Evolutionary conservation across 1,140 invertebrate species (phyloP).

Genomic region (Tribolium castaneum): DNA sequence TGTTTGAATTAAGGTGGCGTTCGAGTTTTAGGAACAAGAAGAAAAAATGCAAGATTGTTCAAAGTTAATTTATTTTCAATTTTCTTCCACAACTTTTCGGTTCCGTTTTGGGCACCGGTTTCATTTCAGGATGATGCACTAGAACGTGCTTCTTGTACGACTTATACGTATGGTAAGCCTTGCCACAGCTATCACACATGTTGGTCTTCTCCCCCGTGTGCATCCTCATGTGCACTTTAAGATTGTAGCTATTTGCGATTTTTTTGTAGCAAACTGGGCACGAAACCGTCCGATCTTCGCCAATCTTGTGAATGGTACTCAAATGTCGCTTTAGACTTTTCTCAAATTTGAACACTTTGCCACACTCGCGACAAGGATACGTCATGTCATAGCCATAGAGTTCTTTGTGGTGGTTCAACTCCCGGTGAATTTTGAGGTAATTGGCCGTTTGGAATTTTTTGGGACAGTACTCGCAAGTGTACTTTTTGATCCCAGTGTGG

Average conservation of each 20-base stretch:
- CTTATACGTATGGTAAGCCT: conserved; percentile 67
- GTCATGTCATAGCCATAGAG: conserved; percentile 49
- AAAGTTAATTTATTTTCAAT: background rate
- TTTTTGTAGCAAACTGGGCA: conserved; percentile 57
- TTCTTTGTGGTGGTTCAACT: conserved; percentile 55
- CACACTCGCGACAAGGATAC: conserved; percentile 55
- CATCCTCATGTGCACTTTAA: conserved; percentile 77
- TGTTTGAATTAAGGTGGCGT: too few relatives aligned
- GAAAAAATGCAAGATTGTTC: background rate
- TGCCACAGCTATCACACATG: conserved; percentile 78
- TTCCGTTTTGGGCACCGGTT: background rate
- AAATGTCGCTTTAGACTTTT: conserved; percentile 54
- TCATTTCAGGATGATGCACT: background rate
- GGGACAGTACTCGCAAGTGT: conserved; percentile 65
- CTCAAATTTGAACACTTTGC: conserved; percentile 56
- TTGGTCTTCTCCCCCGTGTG: conserved; percentile 87
- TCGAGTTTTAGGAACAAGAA: too few relatives aligned
- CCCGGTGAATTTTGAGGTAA: conserved; percentile 61
- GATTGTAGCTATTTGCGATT: conserved; percentile 56
- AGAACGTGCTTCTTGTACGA: conserved; percentile 37
- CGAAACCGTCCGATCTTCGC: conserved; percentile 50
- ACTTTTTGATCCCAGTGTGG: conserved; percentile 52
- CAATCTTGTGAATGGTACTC: conserved; percentile 55
- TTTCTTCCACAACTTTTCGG: background rate
- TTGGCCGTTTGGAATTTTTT: conserved; percentile 63